Conservation (phyloP, 2,888 invertebrate species). For the Seira musarum region DNA sequence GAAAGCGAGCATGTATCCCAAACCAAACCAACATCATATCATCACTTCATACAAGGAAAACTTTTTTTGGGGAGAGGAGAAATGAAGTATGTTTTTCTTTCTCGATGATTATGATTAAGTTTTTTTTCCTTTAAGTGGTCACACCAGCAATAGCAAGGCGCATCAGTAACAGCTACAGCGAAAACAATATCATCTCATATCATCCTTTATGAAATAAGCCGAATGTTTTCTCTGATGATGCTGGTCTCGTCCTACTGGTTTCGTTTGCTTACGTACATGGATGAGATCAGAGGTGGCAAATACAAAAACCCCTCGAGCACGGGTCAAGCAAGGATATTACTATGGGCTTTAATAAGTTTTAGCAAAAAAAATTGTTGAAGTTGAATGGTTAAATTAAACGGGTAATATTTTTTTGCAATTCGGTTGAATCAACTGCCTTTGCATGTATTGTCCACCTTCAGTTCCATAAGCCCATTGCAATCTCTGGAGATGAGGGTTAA, state of each 20-base stretch:
- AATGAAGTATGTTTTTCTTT: slow-evolving; percentile 5
- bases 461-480: background rate
- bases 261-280: slow-evolving; percentile 32
- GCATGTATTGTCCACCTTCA: too few species aligned
- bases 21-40: too few species aligned
- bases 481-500: too few species aligned
- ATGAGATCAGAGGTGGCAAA: too few species aligned
- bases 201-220: background rate
- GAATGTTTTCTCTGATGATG: background rate
- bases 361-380: too few species aligned
- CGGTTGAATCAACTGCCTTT: too few species aligned
- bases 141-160: slow-evolving; percentile 17
- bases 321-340: background rate
- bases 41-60: background rate
- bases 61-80: background rate
- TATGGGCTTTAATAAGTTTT: too few species aligned
- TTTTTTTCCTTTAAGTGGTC: slow-evolving; percentile 36
- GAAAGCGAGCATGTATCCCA: too few species aligned
- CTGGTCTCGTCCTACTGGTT: slow-evolving; percentile 22
- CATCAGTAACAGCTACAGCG: background rate
- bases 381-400: too few species aligned
- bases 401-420: too few species aligned
- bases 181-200: slow-evolving; percentile 12
- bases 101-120: background rate
- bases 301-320: too few species aligned